Evolutionary conservation across 30 jellyfish, hydroid and myxozoan species (phyloP).

Genomic region (Hydra vulgaris): DNA sequence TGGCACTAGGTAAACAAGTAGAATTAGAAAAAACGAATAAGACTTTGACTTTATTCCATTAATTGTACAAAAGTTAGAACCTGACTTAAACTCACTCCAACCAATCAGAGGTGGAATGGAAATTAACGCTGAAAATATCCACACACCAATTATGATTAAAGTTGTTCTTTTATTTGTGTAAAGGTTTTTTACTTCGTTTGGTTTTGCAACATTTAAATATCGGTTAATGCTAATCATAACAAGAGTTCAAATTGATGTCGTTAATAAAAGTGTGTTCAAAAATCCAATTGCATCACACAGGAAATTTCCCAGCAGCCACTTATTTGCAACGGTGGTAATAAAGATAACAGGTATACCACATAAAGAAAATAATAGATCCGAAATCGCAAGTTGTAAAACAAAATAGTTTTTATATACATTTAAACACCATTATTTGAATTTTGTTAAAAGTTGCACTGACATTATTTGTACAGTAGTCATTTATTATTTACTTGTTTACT

Average conservation of each 20-base stretch:
- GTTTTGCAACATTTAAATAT: constrained; percentile 74
- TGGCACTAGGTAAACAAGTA: constrained; percentile 61
- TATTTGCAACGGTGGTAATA: constrained; percentile 61
- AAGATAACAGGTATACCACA: constrained; percentile 72
- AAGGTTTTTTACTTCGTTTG: constrained; percentile 36
- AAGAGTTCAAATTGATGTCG: constrained; percentile 79
- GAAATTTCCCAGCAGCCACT: constrained; percentile 73
- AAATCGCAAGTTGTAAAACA: constrained; percentile 77
- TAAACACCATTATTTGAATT: too few species aligned
- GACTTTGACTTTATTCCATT: constrained; percentile 59
- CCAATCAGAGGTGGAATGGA: constrained; percentile 73
- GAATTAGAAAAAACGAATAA: constrained; percentile 39
- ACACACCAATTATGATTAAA: constrained; percentile 36
- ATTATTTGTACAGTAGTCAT: too few species aligned
- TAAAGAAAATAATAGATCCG: constrained; percentile 61
- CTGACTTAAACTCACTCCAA: constrained; percentile 82
- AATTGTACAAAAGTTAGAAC: constrained; percentile 85
- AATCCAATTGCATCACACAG: constrained; percentile 73
- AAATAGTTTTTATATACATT: too few species aligned
- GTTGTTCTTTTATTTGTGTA: constrained; percentile 40
- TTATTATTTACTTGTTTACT: too few species aligned
- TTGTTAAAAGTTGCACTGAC: too few species aligned
- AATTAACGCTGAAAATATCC: constrained; percentile 46
- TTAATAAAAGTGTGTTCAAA: constrained; percentile 48
- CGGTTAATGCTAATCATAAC: constrained; percentile 75